phyloP scores from a whole-genome alignment of 2,888 invertebrate genomes.

The Epirrita christyi region DNA sequence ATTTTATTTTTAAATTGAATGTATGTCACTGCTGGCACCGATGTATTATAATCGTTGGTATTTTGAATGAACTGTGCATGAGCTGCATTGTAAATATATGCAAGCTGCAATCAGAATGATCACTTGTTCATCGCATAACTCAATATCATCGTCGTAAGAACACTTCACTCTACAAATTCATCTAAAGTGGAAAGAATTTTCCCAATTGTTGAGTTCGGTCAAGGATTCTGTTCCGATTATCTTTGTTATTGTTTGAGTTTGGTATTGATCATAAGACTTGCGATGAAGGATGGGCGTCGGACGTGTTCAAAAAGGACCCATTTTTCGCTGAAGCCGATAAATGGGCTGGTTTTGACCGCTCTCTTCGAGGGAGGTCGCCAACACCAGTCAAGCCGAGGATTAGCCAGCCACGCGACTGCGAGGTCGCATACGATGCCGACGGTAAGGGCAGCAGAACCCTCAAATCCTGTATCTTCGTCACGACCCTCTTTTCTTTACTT shows the following conservation, averaged over 20 bases:
- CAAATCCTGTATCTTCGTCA: slow-evolving; percentile 73
- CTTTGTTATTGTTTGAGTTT: slow-evolving; percentile 47
- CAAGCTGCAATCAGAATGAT: slow-evolving; percentile 62
- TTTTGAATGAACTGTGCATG: slow-evolving; percentile 60
- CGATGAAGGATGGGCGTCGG: slow-evolving; percentile 79
- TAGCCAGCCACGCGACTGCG: slow-evolving; percentile 88
- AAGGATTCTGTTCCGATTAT: slow-evolving; percentile 40
- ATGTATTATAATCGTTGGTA: slow-evolving; percentile 14
- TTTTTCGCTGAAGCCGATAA: slow-evolving; percentile 82
- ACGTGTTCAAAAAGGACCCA: slow-evolving; percentile 78
- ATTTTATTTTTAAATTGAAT: background rate
- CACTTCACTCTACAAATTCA: slow-evolving; percentile 70
- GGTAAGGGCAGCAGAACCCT: slow-evolving; percentile 86
- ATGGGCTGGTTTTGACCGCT: slow-evolving; percentile 84
- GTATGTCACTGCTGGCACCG: slow-evolving; percentile 9
- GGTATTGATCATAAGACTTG: slow-evolving; percentile 78
- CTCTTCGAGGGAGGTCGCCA: slow-evolving; percentile 86
- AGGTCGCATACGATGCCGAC: slow-evolving; percentile 90
- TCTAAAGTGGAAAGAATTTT: slow-evolving; percentile 14
- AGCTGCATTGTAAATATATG: slow-evolving; percentile 77
- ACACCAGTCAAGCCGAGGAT: slow-evolving; percentile 90
- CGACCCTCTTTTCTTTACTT: slow-evolving; percentile 48
- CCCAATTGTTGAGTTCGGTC: slow-evolving; percentile 34
- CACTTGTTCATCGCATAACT: slow-evolving; percentile 45
- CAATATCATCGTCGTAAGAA: slow-evolving; percentile 54